Conservation (phyloP, 2,888 invertebrate species). For the Panorpa germanica region DNA sequence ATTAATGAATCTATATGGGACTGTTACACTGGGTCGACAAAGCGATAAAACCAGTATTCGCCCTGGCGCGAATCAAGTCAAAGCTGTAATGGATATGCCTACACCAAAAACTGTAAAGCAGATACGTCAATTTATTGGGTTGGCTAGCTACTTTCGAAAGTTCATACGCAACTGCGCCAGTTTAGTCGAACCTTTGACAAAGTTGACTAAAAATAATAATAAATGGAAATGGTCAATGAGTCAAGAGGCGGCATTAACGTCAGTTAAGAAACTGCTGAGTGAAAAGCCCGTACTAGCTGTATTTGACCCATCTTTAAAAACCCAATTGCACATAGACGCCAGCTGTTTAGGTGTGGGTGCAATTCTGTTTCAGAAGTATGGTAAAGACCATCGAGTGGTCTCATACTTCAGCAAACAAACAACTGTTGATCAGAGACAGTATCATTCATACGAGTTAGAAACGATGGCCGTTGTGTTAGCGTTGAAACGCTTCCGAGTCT, state of each 20-base stretch:
- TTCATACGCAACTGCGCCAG: conserved; percentile 14
- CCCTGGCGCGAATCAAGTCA: conserved; percentile 15
- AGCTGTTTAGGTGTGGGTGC: conserved; percentile 13
- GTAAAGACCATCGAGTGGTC: conserved; percentile 12
- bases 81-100: conserved; percentile 13
- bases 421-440: conserved; percentile 14
- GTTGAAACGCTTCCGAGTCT: too few species aligned
- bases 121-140: conserved; percentile 16
- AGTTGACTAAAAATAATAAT: too few species aligned
- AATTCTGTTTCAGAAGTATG: conserved; percentile 14
- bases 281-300: conserved; percentile 12
- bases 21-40: conserved; percentile 16
- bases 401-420: conserved; percentile 16
- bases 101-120: conserved; percentile 14
- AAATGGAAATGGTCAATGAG: too few species aligned
- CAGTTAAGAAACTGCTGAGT: conserved; percentile 9
- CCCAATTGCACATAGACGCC: conserved; percentile 15
- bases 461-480: conserved; percentile 18
- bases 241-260: too few species aligned
- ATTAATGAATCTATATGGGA: too few species aligned
- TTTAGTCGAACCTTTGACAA: conserved; percentile 14
- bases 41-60: conserved; percentile 14
- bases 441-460: conserved; percentile 17
- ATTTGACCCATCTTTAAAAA: conserved; percentile 11
- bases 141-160: conserved; percentile 17